Conservation (phyloP, 2,113 vertebrate species). For the Elephantulus edwardii region DNA sequence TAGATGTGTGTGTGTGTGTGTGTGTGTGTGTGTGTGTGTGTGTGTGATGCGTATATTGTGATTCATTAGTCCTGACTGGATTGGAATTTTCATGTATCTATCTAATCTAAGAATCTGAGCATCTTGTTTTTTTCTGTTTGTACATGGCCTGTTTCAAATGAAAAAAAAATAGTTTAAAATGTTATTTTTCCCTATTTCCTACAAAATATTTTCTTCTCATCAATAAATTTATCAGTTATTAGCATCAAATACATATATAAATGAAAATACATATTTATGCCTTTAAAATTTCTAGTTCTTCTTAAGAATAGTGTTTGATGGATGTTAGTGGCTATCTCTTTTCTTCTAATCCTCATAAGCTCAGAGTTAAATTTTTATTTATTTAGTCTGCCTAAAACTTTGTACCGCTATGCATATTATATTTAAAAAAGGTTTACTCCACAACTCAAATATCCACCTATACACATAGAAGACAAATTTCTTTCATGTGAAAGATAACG, state of each 20-base stretch:
- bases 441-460: background rate
- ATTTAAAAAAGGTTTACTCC: constrained; percentile 43
- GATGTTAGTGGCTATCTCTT: constrained; percentile 7
- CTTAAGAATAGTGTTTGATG: background rate
- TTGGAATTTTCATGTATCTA: background rate
- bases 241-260: background rate
- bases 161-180: constrained; percentile 11
- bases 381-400: constrained; percentile 16
- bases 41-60: too few relatives aligned
- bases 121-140: background rate
- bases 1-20: background rate
- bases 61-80: background rate
- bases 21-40: too few relatives aligned
- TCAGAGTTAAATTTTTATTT: background rate
- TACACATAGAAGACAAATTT: constrained; percentile 38
- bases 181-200: background rate
- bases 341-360: background rate
- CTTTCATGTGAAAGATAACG: constrained; percentile 33
- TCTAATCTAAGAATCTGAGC: background rate
- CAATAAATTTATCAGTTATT: constrained; percentile 15
- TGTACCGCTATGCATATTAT: background rate
- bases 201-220: background rate
- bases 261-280: constrained; percentile 17
- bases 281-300: constrained; percentile 14
- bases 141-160: background rate